Percentiles rank a stretch among this genome's conserved stretches.
phyloP scores from a whole-genome alignment of 2,888 invertebrate genomes.

The Nineta flava region DNA sequence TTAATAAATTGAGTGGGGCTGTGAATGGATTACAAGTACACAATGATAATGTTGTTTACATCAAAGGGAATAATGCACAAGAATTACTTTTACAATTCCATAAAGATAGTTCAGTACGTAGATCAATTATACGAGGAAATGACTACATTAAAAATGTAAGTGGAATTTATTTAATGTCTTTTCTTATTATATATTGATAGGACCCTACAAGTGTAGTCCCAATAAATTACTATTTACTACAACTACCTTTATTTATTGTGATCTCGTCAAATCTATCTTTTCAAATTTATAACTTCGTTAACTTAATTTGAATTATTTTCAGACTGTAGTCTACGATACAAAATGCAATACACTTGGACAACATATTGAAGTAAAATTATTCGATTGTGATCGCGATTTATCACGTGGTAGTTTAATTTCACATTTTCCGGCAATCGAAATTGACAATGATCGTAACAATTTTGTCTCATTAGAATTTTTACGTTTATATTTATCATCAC shows the following conservation, averaged over 20 bases:
- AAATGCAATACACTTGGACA: background rate
- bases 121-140: background rate
- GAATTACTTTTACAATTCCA: background rate
- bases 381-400: background rate
- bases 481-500: too few relatives aligned
- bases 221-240: too few relatives aligned
- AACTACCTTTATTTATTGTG: too few relatives aligned
- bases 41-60: constrained; percentile 15
- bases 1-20: constrained; percentile 17
- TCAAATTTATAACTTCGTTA: too few relatives aligned
- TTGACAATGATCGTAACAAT: background rate
- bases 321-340: background rate
- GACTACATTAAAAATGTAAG: background rate
- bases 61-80: background rate
- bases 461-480: constrained; percentile 4
- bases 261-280: too few relatives aligned
- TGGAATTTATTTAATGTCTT: too few relatives aligned
- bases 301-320: too few relatives aligned
- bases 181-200: too few relatives aligned
- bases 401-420: constrained; percentile 6
- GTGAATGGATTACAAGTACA: constrained; percentile 19
- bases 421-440: background rate
- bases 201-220: too few relatives aligned
- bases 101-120: background rate
- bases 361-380: background rate